phyloP scores from a whole-genome alignment of 2,113 vertebrate species.

The Australoheros scitulus region DNA sequence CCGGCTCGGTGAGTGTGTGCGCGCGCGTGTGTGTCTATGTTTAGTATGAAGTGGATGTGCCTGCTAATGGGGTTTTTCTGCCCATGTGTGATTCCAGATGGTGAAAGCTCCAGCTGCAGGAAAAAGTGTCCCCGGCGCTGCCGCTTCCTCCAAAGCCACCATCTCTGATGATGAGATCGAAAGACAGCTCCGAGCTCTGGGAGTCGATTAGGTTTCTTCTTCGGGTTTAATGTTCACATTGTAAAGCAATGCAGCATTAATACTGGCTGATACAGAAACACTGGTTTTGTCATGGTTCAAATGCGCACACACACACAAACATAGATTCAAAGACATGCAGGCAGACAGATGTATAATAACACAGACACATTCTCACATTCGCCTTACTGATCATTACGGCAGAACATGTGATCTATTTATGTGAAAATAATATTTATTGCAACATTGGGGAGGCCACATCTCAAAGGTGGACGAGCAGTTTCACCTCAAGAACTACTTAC shows the following conservation, averaged over 20 bases:
- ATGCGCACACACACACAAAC: not conserved
- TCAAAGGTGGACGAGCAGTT: constrained; percentile 19
- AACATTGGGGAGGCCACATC: not conserved
- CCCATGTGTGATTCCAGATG: constrained; percentile 83
- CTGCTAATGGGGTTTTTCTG: constrained; percentile 33
- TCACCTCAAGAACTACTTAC: constrained; percentile 12
- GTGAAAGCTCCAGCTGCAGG: constrained; percentile 92
- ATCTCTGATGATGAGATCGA: constrained; percentile 98
- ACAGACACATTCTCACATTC: constrained; percentile 15
- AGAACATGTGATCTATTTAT: constrained; percentile 50
- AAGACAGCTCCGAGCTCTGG: constrained; percentile 93
- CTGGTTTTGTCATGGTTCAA: constrained; percentile 23
- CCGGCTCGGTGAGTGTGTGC: not conserved
- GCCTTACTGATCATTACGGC: constrained; percentile 35
- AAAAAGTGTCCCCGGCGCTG: constrained; percentile 84
- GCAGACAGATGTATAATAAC: constrained; percentile 11
- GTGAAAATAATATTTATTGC: constrained; percentile 52
- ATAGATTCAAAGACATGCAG: constrained; percentile 8
- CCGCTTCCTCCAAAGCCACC: constrained; percentile 84
- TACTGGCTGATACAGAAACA: constrained; percentile 20
- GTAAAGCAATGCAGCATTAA: constrained; percentile 30
- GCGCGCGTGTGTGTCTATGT: not conserved
- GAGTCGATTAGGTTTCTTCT: constrained; percentile 85
- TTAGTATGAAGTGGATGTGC: not conserved
- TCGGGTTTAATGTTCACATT: constrained; percentile 20